Conservation (phyloP, 2,113 vertebrate species). For the Stigmatopora argus region DNA sequence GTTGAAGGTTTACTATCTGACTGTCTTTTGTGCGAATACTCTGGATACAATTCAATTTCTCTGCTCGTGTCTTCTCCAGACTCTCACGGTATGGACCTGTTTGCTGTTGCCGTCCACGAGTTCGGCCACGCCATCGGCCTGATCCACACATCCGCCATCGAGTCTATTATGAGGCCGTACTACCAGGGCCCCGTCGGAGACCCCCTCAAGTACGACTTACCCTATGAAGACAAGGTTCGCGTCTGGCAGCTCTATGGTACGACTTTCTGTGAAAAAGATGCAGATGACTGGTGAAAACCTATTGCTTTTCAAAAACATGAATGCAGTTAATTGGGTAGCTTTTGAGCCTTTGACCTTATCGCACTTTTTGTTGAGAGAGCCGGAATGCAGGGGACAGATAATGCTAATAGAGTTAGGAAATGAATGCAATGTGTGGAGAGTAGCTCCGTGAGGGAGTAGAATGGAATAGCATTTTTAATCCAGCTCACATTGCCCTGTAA, state of each 20-base stretch:
- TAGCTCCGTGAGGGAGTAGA: conserved; percentile 12
- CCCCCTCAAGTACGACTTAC: conserved; percentile 87
- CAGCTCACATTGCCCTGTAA: background rate
- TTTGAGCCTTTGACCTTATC: conserved; percentile 54
- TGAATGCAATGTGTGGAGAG: conserved; percentile 15
- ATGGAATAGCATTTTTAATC: conserved; percentile 7
- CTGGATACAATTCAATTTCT: background rate
- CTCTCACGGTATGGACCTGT: conserved; percentile 86
- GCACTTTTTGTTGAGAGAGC: conserved; percentile 21
- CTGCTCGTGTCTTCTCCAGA: conserved; percentile 60
- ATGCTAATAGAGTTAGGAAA: conserved; percentile 27
- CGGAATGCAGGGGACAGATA: conserved; percentile 17
- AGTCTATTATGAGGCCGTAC: conserved; percentile 95
- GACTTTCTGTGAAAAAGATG: conserved; percentile 6
- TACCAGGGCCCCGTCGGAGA: conserved; percentile 94
- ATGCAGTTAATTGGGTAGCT: conserved; percentile 49
- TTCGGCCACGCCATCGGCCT: conserved; percentile 95
- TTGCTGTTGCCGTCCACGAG: conserved; percentile 92
- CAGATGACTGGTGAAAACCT: conserved; percentile 11
- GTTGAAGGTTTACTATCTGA: background rate
- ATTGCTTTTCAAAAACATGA: conserved; percentile 48
- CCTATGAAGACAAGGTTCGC: conserved; percentile 88
- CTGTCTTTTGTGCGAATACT: background rate
- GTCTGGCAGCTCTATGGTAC: conserved; percentile 94
- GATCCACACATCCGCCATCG: conserved; percentile 81